A percentile compares a stretch with the other conserved stretches of the same genome.
These are phyloP conservation scores for Cryptotermes secundus DNA, from an alignment of 1,140 invertebrate species.

Conservation along the genomic window DNA sequence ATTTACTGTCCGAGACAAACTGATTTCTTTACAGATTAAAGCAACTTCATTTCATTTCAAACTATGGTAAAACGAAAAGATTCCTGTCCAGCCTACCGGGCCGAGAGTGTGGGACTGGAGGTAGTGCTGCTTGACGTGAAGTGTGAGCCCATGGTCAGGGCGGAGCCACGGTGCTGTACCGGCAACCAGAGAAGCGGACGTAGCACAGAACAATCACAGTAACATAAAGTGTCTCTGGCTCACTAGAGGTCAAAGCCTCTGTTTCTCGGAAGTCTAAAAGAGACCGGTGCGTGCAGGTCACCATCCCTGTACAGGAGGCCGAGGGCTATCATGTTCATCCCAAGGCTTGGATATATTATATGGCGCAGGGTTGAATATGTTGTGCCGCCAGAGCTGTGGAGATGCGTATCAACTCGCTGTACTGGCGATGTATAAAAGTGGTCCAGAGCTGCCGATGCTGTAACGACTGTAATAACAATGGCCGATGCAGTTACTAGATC, in stretches of 20 bases:
- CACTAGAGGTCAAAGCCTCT: neutral
- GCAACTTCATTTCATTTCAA: neutral
- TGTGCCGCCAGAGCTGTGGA: neutral
- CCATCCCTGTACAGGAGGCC: neutral
- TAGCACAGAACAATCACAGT: neutral
- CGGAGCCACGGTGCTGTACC: neutral
- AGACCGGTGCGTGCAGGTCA: slow-evolving; percentile 1
- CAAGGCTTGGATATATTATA: neutral
- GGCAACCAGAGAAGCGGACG: neutral
- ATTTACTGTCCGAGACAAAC: no score
- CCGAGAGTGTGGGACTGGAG: neutral
- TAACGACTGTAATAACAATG: neutral
- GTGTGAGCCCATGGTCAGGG: neutral
- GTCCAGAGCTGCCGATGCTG: neutral
- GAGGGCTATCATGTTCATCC: neutral
- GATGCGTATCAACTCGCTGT: neutral
- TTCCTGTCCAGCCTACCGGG: neutral
- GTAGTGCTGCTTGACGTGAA: neutral
- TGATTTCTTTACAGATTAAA: no score
- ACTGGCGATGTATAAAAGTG: neutral
- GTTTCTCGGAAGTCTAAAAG: slow-evolving; percentile 19
- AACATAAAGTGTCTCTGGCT: neutral
- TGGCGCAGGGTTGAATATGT: neutral
- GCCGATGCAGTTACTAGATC: neutral
- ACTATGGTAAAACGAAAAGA: neutral